Percentiles rank a stretch among this genome's conserved stretches.
phyloP scores from a whole-genome alignment of 2,797 vertebrate species.

The Pantherophis alleghaniensis region DNA sequence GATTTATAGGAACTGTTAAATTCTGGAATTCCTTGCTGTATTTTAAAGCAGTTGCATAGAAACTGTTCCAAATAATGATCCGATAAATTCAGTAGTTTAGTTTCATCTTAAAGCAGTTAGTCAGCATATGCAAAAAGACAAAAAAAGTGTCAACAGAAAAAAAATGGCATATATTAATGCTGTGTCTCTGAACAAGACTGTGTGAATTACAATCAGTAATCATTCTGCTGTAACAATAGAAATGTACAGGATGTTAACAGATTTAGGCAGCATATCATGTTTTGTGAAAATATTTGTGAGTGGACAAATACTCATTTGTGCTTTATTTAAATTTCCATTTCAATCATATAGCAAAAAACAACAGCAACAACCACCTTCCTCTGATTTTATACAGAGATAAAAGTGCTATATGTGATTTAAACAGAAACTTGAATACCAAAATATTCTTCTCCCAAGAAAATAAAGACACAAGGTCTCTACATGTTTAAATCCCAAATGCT shows the following conservation, averaged over 20 bases:
- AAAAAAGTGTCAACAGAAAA: not conserved
- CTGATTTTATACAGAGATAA: constrained; percentile 31
- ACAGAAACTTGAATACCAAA: constrained; percentile 50
- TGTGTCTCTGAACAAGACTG: not conserved
- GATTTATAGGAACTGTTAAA: constrained; percentile 22
- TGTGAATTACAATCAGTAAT: not conserved
- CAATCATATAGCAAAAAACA: not conserved
- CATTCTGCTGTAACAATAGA: not conserved
- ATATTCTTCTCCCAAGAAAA: constrained; percentile 15
- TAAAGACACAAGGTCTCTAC: not conserved
- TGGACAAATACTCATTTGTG: not conserved
- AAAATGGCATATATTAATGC: not conserved
- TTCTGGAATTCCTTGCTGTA: constrained; percentile 8
- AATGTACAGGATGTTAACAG: not conserved
- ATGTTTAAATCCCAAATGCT: not conserved
- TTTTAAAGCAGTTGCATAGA: constrained; percentile 10
- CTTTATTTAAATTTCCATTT: constrained; percentile 18
- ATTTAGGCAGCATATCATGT: not conserved
- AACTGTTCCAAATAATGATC: constrained; percentile 38
- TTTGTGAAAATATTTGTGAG: not conserved
- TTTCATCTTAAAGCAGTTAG: not conserved
- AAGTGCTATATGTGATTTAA: constrained; percentile 54
- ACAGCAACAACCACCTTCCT: not conserved
- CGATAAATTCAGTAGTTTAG: not conserved
- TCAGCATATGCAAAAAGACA: constrained; percentile 7